Percentiles rank a stretch among this genome's conserved stretches.
phyloP scores from a whole-genome alignment of 1,140 invertebrate genomes.

The Formica selysi region DNA sequence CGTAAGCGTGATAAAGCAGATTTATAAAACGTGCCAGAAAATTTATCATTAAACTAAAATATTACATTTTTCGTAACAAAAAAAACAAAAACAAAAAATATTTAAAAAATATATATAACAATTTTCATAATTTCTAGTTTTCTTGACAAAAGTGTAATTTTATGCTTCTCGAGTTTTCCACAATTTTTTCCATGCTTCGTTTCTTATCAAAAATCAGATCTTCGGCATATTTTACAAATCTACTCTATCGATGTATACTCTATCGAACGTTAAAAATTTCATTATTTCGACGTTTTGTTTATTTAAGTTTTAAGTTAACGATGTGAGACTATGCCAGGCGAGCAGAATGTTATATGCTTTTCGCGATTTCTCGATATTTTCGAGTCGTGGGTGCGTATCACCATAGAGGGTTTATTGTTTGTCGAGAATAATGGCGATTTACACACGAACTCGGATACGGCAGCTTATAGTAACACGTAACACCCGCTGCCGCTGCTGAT shows the following conservation, averaged over 20 bases:
- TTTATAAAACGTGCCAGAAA: background rate
- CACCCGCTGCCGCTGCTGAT: slow-evolving; percentile 67
- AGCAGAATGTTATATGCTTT: background rate
- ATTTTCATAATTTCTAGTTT: background rate
- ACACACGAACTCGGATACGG: slow-evolving; percentile 47
- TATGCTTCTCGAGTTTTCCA: background rate
- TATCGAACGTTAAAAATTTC: background rate
- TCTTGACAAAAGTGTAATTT: background rate
- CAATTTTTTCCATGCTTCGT: background rate
- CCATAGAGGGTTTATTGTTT: slow-evolving; percentile 40
- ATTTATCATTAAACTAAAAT: slow-evolving; percentile 17
- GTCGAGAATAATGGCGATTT: slow-evolving; percentile 59
- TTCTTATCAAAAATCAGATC: background rate
- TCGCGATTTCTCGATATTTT: slow-evolving; percentile 32
- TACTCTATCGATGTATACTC: background rate
- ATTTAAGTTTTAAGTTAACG: slow-evolving; percentile 4
- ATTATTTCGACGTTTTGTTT: background rate
- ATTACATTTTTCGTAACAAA: background rate
- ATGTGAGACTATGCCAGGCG: background rate
- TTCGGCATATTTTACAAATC: background rate
- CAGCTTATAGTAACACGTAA: slow-evolving; percentile 69
- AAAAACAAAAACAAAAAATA: background rate
- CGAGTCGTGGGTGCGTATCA: background rate
- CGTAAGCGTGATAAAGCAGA: background rate
- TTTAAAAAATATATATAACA: background rate